Conservation (phyloP, 2,888 invertebrate species). For the Athrips mouffetella region DNA sequence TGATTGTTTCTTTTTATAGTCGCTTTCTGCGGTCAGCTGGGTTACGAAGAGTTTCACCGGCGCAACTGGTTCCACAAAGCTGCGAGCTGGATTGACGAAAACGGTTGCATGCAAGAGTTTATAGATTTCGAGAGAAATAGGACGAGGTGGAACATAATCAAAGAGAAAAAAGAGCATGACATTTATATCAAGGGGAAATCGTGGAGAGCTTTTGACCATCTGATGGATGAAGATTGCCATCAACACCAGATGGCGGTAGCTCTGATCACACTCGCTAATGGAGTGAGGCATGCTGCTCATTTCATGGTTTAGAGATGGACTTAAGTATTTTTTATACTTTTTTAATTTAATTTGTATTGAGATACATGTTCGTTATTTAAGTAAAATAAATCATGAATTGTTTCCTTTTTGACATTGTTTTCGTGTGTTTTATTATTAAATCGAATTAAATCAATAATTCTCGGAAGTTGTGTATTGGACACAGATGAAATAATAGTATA, state of each 20-base stretch:
- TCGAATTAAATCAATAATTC: too few species aligned
- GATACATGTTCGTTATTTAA: neutral
- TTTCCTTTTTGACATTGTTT: too few species aligned
- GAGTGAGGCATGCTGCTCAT: neutral
- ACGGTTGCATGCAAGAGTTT: constrained; percentile 8
- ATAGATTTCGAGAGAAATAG: neutral
- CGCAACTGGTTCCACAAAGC: constrained; percentile 30
- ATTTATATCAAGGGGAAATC: too few species aligned
- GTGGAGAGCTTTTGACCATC: neutral
- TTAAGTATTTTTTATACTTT: neutral
- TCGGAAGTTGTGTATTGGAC: too few species aligned
- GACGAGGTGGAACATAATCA: too few species aligned
- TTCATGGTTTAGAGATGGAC: neutral
- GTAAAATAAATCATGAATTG: too few species aligned
- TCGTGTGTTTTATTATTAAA: too few species aligned
- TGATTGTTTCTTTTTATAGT: neutral
- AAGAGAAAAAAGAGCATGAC: too few species aligned
- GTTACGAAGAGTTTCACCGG: constrained; percentile 34
- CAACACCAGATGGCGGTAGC: neutral
- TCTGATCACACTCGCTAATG: neutral
- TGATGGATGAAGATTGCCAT: neutral
- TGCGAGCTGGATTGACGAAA: constrained; percentile 9
- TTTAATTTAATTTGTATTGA: neutral
- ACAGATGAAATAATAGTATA: too few species aligned
- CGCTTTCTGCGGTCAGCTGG: constrained; percentile 25